A percentile compares a stretch with the other conserved stretches of the same genome.
phyloP scores from a whole-genome alignment of 2,113 vertebrate species.

The Cynocephalus volans region DNA sequence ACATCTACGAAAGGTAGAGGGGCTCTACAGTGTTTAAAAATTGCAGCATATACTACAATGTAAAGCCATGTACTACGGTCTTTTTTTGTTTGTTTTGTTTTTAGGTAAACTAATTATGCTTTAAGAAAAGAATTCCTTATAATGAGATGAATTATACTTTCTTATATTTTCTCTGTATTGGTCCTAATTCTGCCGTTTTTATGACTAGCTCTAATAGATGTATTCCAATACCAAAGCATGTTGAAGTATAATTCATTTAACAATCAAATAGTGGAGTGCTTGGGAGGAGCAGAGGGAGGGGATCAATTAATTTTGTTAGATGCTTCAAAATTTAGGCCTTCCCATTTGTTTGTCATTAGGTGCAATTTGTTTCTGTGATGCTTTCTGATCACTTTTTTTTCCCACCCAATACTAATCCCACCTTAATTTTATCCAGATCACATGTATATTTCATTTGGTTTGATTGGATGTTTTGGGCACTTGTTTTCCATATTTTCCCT shows the following conservation, averaged over 20 bases:
- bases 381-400: background rate
- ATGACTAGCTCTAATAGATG: background rate
- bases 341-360: background rate
- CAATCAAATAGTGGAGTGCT: background rate
- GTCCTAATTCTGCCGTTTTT: background rate
- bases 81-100: background rate
- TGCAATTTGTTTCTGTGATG: background rate
- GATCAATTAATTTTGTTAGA: background rate
- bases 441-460: background rate
- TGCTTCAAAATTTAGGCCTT: background rate
- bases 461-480: background rate
- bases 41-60: background rate
- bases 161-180: background rate
- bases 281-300: rapidly evolving
- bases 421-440: background rate
- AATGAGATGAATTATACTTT: background rate
- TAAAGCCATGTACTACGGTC: background rate
- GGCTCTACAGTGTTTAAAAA: background rate
- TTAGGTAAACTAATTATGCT: background rate
- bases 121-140: background rate
- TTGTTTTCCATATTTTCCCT: background rate
- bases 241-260: background rate
- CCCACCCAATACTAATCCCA: background rate
- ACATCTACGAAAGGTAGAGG: background rate
- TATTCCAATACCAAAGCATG: background rate